Conservation (phyloP, 2,797 vertebrate species). For the Carapus acus region DNA sequence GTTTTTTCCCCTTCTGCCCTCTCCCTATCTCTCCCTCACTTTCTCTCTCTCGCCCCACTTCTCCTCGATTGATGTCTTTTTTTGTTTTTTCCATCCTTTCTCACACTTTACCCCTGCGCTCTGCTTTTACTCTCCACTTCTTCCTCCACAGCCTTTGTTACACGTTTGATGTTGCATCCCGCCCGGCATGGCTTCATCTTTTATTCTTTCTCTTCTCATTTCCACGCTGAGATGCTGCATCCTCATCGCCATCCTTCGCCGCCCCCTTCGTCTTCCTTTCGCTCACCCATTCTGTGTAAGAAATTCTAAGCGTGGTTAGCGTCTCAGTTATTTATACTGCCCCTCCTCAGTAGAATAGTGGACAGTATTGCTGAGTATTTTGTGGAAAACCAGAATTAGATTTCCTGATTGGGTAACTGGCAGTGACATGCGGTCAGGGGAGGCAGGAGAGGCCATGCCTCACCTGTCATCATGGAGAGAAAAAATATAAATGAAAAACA, state of each 20-base stretch:
- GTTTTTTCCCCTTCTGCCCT: conserved; percentile 10
- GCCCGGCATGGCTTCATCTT: conserved; percentile 45
- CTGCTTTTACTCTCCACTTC: too few relatives aligned
- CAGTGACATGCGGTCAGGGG: too few relatives aligned
- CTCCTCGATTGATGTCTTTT: conserved; percentile 25
- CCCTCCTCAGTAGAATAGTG: too few relatives aligned
- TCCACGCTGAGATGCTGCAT: conserved; percentile 48
- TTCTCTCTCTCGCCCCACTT: conserved; percentile 7
- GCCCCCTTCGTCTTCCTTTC: conserved; percentile 41
- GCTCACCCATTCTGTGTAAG: conserved; percentile 57
- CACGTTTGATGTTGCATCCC: conserved; percentile 52
- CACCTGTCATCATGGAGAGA: too few relatives aligned
- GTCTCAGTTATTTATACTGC: too few relatives aligned
- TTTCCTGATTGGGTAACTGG: too few relatives aligned
- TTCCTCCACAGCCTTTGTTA: conserved; percentile 3
- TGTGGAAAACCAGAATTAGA: too few relatives aligned
- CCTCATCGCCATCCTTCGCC: conserved; percentile 46
- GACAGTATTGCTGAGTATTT: too few relatives aligned
- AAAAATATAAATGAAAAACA: too few relatives aligned
- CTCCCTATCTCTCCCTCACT: conserved; percentile 10
- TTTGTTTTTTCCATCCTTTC: conserved; percentile 8
- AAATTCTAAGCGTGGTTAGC: conserved; percentile 4
- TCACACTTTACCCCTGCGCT: conserved; percentile 15
- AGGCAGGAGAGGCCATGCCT: too few relatives aligned
- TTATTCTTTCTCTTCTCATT: conserved; percentile 57